Evolutionary conservation across 2,888 invertebrate species (phyloP).

Genomic region (Eupithecia exiguata): DNA sequence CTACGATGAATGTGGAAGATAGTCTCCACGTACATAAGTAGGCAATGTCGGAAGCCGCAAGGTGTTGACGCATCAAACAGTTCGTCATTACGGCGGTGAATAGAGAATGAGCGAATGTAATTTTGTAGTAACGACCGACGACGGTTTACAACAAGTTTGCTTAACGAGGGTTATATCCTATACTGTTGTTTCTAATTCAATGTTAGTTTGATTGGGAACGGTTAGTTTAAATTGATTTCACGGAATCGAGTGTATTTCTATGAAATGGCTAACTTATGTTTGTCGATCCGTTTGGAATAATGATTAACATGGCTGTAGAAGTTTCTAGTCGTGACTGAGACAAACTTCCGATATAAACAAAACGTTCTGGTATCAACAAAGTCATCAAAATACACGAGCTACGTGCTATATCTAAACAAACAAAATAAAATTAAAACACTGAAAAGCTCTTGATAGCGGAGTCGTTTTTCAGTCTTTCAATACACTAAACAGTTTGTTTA

Average conservation of each 20-base stretch:
- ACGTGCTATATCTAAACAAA: neutral
- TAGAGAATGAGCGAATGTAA: constrained; percentile 19
- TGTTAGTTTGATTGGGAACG: constrained; percentile 7
- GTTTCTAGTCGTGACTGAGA: neutral
- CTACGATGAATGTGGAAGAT: neutral
- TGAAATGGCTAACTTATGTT: neutral
- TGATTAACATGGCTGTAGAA: neutral
- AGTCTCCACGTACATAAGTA: constrained; percentile 23
- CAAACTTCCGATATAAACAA: neutral
- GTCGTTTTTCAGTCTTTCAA: neutral
- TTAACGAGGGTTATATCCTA: constrained; percentile 11
- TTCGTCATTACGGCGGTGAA: constrained; percentile 25
- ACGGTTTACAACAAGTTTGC: constrained; percentile 5
- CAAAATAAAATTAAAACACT: neutral
- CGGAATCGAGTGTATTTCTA: neutral
- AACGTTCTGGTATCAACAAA: neutral
- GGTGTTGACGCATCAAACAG: constrained; percentile 32
- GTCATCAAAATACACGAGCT: neutral
- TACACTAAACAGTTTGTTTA: constrained; percentile 6
- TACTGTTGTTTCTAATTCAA: constrained; percentile 1
- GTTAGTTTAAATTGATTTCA: constrained; percentile 3
- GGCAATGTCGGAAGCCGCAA: constrained; percentile 23
- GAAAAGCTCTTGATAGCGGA: neutral
- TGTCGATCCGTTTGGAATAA: neutral
- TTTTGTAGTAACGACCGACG: constrained; percentile 7